Percentiles rank a stretch among this genome's conserved stretches.
Conservation (phyloP, 2,888 invertebrate species). For the Pocota personata region DNA sequence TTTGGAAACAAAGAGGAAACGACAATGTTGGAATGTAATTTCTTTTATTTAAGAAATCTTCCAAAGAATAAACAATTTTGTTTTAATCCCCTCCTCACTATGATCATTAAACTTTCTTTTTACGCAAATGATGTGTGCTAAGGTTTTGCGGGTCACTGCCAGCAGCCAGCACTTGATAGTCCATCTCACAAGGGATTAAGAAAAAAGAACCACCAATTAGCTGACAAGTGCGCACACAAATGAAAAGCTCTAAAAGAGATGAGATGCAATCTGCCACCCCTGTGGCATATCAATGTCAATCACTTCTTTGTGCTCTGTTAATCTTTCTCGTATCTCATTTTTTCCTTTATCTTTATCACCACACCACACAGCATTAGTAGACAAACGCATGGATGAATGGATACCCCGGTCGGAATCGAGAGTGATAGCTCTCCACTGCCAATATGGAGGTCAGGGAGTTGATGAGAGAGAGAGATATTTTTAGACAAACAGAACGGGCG, state of each 20-base stretch:
- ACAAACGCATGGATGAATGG: conserved; percentile 36
- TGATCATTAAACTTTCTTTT: conserved; percentile 64
- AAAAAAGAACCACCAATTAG: conserved; percentile 52
- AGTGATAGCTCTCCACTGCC: conserved; percentile 59
- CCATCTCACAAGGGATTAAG: conserved; percentile 11
- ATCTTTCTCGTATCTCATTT: conserved; percentile 22
- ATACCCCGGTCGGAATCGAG: neutral
- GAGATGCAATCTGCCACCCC: conserved; percentile 65
- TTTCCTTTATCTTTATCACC: conserved; percentile 50
- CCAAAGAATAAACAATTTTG: neutral
- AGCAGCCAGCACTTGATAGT: neutral
- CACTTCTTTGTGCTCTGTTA: conserved; percentile 49
- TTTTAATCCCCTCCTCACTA: neutral
- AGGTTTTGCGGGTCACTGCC: conserved; percentile 27
- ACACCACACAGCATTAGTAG: neutral
- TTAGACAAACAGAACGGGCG: conserved; percentile 44
- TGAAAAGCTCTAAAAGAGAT: conserved; percentile 31
- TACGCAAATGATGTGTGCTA: conserved; percentile 25
- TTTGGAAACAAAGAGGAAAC: conserved; percentile 12
- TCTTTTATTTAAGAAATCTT: neutral
- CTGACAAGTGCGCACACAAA: conserved; percentile 36
- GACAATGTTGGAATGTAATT: neutral
- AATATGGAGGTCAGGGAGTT: conserved; percentile 68
- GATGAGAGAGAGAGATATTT: conserved; percentile 47
- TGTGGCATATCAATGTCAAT: conserved; percentile 71